Conservation (phyloP, 2,113 vertebrate genomes). For the Actenoides lindsayi region DNA sequence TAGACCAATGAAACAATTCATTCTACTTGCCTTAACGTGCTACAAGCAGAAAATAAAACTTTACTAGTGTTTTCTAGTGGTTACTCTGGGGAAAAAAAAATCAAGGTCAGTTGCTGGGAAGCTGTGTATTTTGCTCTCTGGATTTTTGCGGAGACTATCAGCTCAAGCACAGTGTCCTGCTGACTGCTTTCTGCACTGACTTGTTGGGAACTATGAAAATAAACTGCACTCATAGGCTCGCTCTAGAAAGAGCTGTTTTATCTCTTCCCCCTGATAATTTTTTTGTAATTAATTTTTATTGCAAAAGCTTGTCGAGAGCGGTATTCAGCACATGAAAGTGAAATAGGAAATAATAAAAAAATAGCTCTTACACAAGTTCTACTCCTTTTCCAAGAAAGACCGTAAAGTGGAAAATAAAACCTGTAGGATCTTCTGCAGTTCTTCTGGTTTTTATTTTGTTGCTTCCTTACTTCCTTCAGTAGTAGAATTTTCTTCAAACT, state of each 20-base stretch:
- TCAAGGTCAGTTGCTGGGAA: not conserved
- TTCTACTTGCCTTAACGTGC: not conserved
- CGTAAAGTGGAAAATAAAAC: not conserved
- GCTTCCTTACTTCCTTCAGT: not conserved
- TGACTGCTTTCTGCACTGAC: not conserved
- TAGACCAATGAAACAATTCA: not conserved
- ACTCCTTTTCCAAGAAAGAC: not conserved
- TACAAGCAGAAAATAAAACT: not conserved
- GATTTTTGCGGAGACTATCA: not conserved
- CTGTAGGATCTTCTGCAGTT: not conserved
- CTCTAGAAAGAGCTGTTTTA: not conserved
- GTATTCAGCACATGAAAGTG: not conserved
- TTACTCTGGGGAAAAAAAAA: not conserved
- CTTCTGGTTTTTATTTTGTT: not conserved
- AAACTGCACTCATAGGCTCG: accelerated
- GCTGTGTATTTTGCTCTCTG: not conserved
- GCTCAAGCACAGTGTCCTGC: not conserved
- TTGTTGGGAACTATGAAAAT: not conserved
- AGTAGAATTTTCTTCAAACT: not conserved
- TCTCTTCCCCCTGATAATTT: accelerated
- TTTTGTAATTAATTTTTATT: not conserved
- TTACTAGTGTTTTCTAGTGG: not conserved
- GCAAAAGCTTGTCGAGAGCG: not conserved
- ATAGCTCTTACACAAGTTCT: accelerated
- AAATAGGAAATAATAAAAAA: not conserved